phyloP scores from a whole-genome alignment of 2,888 invertebrate species.

The Lomographa bimaculata region DNA sequence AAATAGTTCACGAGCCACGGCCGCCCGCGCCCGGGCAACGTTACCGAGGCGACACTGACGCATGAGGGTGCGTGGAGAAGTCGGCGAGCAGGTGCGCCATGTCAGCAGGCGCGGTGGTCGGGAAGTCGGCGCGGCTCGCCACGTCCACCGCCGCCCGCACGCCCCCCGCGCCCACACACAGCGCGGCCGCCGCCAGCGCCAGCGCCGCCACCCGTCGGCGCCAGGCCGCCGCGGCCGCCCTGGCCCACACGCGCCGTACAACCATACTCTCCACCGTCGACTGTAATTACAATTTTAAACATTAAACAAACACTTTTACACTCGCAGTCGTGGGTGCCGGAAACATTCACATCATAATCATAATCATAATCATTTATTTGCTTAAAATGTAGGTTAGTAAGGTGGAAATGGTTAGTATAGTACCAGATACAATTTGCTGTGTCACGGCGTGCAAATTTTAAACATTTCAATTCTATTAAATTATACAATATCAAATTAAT shows the following conservation, averaged over 20 bases:
- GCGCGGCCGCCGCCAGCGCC: constrained; percentile 11
- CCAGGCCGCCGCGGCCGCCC: constrained; percentile 14
- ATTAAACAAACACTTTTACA: too few relatives aligned
- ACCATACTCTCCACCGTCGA: too few relatives aligned
- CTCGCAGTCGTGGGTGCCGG: too few relatives aligned
- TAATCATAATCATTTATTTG: too few relatives aligned
- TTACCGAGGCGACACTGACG: constrained; percentile 11
- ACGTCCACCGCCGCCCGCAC: constrained; percentile 27
- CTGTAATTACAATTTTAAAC: too few relatives aligned
- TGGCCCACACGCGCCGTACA: constrained; percentile 1
- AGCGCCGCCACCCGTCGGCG: constrained; percentile 9
- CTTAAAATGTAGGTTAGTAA: too few relatives aligned
- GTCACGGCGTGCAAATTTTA: too few relatives aligned
- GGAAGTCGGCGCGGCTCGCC: constrained; percentile 23
- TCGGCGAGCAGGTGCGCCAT: constrained; percentile 59
- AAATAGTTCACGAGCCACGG: constrained; percentile 50
- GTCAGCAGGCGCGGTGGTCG: constrained; percentile 30
- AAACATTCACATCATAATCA: too few relatives aligned
- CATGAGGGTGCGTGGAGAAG: constrained; percentile 49
- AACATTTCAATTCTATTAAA: too few relatives aligned
- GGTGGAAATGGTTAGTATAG: too few relatives aligned
- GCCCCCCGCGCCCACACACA: constrained; percentile 4
- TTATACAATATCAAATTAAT: too few relatives aligned
- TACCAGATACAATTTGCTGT: too few relatives aligned
- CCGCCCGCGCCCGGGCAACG: constrained; percentile 50